Conservation (phyloP, 2,888 invertebrate species). For the Aleiodes testaceus region DNA sequence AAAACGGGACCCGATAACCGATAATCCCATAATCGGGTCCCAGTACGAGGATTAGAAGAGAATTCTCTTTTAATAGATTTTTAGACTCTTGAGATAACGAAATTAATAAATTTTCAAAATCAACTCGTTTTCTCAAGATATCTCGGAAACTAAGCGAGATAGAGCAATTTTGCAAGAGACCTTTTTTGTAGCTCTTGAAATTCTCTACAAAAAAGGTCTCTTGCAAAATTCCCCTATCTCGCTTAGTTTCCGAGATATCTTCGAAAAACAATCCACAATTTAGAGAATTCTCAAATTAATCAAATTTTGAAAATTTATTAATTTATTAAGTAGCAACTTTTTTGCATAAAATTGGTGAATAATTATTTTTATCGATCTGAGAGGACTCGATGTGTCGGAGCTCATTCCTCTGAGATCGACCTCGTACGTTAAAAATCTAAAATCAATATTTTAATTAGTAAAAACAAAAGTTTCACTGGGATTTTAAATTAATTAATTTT, state of each 20-base stretch:
- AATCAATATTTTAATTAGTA: slow-evolving; percentile 4
- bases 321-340: neutral
- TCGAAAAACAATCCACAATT: no score
- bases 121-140: no score
- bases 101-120: no score
- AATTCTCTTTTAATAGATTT: neutral
- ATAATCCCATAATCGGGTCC: slow-evolving; percentile 19
- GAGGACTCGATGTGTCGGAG: slow-evolving; percentile 44
- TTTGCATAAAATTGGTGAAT: neutral
- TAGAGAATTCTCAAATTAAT: neutral
- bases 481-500: neutral
- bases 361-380: slow-evolving; percentile 2
- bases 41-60: slow-evolving; percentile 35
- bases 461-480: neutral
- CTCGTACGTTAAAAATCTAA: slow-evolving; percentile 39
- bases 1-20: slow-evolving; percentile 49
- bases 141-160: no score
- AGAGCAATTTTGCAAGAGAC: no score
- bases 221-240: no score
- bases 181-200: no score
- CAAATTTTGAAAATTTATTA: neutral
- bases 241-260: no score
- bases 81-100: no score
- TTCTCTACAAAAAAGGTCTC: no score
- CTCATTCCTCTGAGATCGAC: slow-evolving; percentile 44